These are phyloP conservation scores for Steromphala cineraria DNA, from an alignment of 2,888 invertebrate genomes.

Conservation along the genomic window DNA sequence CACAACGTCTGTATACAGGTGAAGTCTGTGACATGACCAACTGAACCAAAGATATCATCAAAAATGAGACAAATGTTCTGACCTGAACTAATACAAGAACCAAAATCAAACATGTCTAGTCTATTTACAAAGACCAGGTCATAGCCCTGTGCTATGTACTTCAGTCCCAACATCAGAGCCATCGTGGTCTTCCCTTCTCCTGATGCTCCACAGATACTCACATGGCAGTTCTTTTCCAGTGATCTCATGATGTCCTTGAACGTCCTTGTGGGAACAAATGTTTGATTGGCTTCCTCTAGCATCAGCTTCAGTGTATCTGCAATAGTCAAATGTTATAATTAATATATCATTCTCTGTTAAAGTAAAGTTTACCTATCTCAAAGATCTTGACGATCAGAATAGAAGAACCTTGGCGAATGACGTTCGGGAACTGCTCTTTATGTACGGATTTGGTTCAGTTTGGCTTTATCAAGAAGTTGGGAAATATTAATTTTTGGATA, in stretches of 20 bases:
- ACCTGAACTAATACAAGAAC: not conserved
- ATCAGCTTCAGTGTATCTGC: too few species aligned
- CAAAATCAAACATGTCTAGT: not conserved
- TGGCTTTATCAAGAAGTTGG: too few species aligned
- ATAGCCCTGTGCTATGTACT: not conserved
- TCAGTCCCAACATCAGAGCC: not conserved
- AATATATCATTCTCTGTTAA: too few species aligned
- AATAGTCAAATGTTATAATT: too few species aligned
- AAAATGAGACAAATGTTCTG: not conserved
- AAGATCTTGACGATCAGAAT: too few species aligned
- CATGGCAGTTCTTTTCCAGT: not conserved
- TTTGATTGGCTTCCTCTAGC: too few species aligned
- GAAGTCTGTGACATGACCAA: not conserved
- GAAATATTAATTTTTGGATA: too few species aligned
- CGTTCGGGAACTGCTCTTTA: too few species aligned
- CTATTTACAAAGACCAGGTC: not conserved
- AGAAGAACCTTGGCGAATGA: too few species aligned
- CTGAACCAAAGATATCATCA: not conserved
- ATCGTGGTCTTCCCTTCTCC: slow-evolving; percentile 6
- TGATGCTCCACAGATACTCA: not conserved
- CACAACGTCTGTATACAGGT: not conserved
- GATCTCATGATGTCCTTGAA: not conserved
- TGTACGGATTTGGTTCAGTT: too few species aligned
- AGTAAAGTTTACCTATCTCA: too few species aligned
- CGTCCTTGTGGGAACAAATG: too few species aligned